Base-by-base conservation (phyloP, 2,113 vertebrate species). In the Pterocles gutturalis region DNA sequence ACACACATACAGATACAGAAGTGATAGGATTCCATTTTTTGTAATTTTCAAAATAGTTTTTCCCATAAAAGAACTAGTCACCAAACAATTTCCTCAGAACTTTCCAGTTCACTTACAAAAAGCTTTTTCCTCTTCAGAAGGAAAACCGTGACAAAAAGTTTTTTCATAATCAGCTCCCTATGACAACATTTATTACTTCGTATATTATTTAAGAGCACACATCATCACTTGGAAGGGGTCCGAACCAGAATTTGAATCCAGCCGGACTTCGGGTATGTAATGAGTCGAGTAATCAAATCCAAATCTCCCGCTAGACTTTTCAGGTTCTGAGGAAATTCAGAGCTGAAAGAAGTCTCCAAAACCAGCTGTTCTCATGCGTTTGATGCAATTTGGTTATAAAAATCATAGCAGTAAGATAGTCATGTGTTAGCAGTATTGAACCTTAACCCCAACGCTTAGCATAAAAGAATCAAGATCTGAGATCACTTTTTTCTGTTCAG, bases 291-390 rank as follows among this genome's bases (percentile, higher is more conserved):
- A 71, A 94, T 81, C 25, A 89, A 80, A 83, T 65, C 60, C 84
- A 91, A 94, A 89, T 55, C 73, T 91, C 55, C 34, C 43, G 26
- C 45, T 92, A 83, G 62, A 73, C 58, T 65, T 83, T 45, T 65
- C 29, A 57, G 19, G n/a, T 69, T 88, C 71, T 93, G 85, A 92
- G 45, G 54, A 90, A 88, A 93, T 86, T 93, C 70, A 78, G 60
- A 85, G 82, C 66, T 76, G 53, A 83, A 92, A 66, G 29, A 71
- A 45, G 43, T 28, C 26, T 88, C 61, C 61, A 85, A 89, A 82
- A 80, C 13, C 19, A 72, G 25, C 11, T 70, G 17, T 36, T 93
- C 67, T 80, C 83, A 33, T 13, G 41, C n/a, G 36, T 0, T 83
- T 96, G 46, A 25, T 89, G 38, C 41, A 89, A 69, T 93, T 79